Conservation (phyloP, 2,888 invertebrate species). For the Noctua janthina region DNA sequence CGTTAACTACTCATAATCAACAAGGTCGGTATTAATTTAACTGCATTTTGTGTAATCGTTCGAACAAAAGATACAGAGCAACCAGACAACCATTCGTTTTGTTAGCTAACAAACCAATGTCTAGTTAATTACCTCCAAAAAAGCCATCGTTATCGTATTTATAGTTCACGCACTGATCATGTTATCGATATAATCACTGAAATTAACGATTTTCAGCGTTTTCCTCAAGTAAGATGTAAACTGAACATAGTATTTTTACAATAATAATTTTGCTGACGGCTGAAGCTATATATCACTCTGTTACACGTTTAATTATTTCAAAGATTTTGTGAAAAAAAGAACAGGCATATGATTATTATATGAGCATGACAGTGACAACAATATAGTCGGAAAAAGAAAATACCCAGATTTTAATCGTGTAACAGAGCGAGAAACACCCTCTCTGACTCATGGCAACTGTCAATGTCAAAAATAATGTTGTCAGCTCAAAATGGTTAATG, state of each 20-base stretch:
- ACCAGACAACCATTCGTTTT: constrained; percentile 12
- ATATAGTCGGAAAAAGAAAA: background rate
- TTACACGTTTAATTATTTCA: constrained; percentile 22
- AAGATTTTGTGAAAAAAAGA: background rate
- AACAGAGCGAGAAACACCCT: constrained; percentile 39
- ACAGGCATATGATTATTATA: background rate
- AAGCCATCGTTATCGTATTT: constrained; percentile 78
- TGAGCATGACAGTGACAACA: constrained; percentile 3
- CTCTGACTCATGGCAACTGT: constrained; percentile 37
- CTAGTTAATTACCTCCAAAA: constrained; percentile 82
- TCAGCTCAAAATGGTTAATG: background rate
- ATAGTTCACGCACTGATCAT: constrained; percentile 62
- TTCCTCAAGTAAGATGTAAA: constrained; percentile 32
- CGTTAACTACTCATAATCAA: background rate
- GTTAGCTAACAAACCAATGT: background rate
- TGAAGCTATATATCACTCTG: constrained; percentile 26
- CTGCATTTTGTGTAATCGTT: constrained; percentile 3
- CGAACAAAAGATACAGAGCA: constrained; percentile 44
- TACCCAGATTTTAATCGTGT: constrained; percentile 5
- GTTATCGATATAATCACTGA: constrained; percentile 56
- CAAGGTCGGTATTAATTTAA: background rate
- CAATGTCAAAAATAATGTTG: constrained; percentile 36
- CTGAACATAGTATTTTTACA: constrained; percentile 41
- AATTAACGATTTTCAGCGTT: constrained; percentile 50
- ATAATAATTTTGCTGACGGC: constrained; percentile 20